A percentile compares a stretch with the other conserved stretches of the same genome.
These are phyloP conservation scores for Epistrophe grossulariae DNA, from an alignment of 2,888 invertebrate genomes.

Conservation along the genomic window DNA sequence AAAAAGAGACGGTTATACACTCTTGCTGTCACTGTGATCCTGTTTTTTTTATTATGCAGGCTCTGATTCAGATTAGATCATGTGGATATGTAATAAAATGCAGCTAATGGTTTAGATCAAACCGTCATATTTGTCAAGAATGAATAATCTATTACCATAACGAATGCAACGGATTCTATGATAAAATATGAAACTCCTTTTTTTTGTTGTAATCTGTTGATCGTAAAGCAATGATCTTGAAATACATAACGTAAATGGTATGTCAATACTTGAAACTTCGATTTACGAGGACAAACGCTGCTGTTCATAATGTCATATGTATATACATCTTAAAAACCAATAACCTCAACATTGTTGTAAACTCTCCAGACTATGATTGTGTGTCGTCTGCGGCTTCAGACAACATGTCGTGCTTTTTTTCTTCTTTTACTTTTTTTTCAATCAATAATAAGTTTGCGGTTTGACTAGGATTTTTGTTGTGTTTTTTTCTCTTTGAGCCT, in stretches of 20 bases:
- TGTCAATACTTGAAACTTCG: constrained; percentile 53
- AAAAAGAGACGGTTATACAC: too few species aligned
- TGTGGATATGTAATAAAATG: too few species aligned
- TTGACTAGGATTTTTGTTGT: constrained; percentile 54
- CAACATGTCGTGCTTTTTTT: constrained; percentile 63
- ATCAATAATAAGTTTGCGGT: constrained; percentile 72
- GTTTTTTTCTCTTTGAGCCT: constrained; percentile 17
- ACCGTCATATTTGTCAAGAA: too few species aligned
- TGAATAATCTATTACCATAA: neutral
- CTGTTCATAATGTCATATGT: neutral
- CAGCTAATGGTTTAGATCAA: too few species aligned
- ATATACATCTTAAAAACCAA: constrained; percentile 9
- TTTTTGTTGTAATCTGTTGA: neutral
- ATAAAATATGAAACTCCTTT: neutral
- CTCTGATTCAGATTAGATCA: too few species aligned
- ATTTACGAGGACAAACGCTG: constrained; percentile 27
- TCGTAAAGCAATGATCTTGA: constrained; percentile 65
- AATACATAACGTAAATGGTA: constrained; percentile 9
- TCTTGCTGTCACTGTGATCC: too few species aligned
- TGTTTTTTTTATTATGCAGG: too few species aligned
- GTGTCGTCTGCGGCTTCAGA: constrained; percentile 75
- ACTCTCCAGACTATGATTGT: constrained; percentile 71
- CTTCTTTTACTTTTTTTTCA: constrained; percentile 9
- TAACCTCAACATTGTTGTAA: constrained; percentile 69
- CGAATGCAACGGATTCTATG: neutral